Base-by-base conservation (phyloP, 2,888 invertebrate species). In the Meliscaeva auricollis region DNA sequence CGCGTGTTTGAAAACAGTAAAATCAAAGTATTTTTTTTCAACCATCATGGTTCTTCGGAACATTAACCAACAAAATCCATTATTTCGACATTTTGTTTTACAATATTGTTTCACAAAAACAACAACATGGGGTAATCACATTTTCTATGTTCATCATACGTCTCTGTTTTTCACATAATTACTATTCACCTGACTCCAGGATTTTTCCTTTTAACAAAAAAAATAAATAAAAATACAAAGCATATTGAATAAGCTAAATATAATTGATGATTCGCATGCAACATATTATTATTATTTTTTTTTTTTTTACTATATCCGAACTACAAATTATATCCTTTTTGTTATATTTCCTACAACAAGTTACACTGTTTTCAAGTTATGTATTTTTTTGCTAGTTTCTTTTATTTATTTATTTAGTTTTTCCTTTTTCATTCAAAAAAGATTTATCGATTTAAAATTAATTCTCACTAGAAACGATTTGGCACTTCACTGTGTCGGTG, bases 251-350 rank as follows among this genome's bases (percentile, higher is more conserved):
- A 54, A 56, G 20, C 64, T 52, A 35, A 78, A 69, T 64, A 50
- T 83, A 83, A 83, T 83, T 83, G 83, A 79, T 20, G 74, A 74
- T 74, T 79, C 74, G 83, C 83, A 83, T 83, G 83, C 79, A 64
- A 83, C 56, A 73, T 66, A 75, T 70, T 79, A 79, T 78, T 62
- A 68, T 50, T 41, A 30, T 54, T 70, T 72, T 41, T 46, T 8
- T 20, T 7, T 56, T 8, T 70, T 15, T 41, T 62, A 9, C 0
- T 50, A 66, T 35, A 66, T 35, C 26, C 22, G 52, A 69, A 72
- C 50, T 15, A 48, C 50, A 32, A 54, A 54, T 69, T 54, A 54
- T 17, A 69, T 17, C 30, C 15, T 69, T 15, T 30, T 41, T 38
- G 54, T 26, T 22, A 15, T 26, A n/a, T 26, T 22, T 69, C 41